Evolutionary conservation across 2,113 vertebrate genomes (phyloP).

Genomic region (Phoenicopterus ruber): DNA sequence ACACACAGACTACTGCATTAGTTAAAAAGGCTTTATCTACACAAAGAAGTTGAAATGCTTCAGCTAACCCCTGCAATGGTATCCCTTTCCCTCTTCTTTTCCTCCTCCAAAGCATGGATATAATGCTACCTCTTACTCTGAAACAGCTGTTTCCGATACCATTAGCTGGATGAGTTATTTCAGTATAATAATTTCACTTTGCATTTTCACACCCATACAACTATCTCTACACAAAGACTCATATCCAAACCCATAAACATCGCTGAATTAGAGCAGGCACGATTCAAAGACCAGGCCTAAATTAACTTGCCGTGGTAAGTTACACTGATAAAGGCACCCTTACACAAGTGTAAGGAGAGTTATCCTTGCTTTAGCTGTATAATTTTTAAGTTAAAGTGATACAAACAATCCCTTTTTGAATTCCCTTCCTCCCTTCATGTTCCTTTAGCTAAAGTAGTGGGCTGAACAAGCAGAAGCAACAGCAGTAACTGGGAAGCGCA

Average conservation of each 20-base stretch:
- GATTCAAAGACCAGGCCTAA: neutral
- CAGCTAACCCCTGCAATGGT: neutral
- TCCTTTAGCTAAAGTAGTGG: neutral
- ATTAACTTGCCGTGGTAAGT: neutral
- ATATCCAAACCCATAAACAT: neutral
- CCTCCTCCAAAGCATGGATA: neutral
- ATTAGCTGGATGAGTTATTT: neutral
- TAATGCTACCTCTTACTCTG: neutral
- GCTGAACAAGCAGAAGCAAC: neutral
- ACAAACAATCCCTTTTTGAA: neutral
- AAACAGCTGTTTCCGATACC: neutral
- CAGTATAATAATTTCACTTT: neutral
- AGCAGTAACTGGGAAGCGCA: neutral
- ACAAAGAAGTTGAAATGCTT: neutral
- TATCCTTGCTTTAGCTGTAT: neutral
- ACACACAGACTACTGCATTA: neutral
- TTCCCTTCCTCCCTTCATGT: neutral
- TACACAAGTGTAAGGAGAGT: neutral
- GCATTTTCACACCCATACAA: neutral
- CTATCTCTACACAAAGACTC: neutral
- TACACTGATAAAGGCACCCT: neutral
- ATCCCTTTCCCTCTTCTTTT: neutral
- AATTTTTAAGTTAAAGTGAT: neutral
- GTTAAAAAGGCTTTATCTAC: neutral
- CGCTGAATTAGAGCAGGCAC: neutral